Evolutionary conservation across 1,140 invertebrate species (phyloP).

Genomic region (Aphelinus atriplicis): DNA sequence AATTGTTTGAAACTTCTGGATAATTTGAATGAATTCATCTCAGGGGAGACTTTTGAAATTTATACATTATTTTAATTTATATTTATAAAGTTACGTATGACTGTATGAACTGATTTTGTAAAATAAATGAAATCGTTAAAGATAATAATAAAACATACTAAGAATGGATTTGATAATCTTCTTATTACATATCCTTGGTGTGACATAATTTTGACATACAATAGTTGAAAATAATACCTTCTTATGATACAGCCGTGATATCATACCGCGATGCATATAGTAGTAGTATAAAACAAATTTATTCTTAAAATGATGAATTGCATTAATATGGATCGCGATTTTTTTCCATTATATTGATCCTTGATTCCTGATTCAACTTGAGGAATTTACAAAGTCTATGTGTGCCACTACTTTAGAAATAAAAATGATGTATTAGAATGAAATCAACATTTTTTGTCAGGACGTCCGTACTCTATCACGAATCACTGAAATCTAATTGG

Average conservation of each 20-base stretch:
- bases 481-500: too few relatives aligned
- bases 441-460: too few relatives aligned
- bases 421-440: too few relatives aligned
- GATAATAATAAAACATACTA: slow-evolving; percentile 20
- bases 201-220: background rate
- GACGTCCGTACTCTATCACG: too few relatives aligned
- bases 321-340: too few relatives aligned
- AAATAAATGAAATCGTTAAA: slow-evolving; percentile 26
- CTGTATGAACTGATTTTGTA: slow-evolving; percentile 6
- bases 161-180: slow-evolving; percentile 3
- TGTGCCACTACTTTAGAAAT: too few relatives aligned
- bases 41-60: slow-evolving; percentile 1
- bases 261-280: background rate
- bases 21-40: slow-evolving; percentile 4
- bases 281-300: background rate
- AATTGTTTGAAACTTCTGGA: slow-evolving; percentile 3
- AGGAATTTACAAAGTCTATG: too few relatives aligned
- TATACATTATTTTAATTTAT: slow-evolving; percentile 20
- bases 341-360: too few relatives aligned
- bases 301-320: background rate
- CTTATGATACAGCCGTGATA: too few relatives aligned
- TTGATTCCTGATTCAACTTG: too few relatives aligned
- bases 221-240: background rate
- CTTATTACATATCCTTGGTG: background rate
- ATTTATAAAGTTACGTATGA: slow-evolving; percentile 6